A percentile compares a stretch with the other conserved stretches of the same genome.
Evolutionary conservation across 2,113 vertebrate genomes (phyloP).

Genomic region (Bettongia penicillata): DNA sequence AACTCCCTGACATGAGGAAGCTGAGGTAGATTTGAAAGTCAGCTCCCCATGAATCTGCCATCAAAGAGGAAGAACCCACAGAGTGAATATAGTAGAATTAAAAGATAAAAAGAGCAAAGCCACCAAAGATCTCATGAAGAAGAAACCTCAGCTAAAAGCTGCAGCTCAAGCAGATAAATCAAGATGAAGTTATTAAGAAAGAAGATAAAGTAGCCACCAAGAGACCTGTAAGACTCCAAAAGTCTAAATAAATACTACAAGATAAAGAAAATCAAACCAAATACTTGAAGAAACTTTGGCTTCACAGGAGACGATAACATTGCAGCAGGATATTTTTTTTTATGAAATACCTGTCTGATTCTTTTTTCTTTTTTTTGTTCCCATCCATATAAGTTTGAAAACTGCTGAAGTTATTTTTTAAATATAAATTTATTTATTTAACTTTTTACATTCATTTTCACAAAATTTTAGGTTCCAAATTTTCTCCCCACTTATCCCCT

Average conservation of each 20-base stretch:
- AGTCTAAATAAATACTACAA: not conserved
- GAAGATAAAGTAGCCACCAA: not conserved
- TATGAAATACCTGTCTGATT: too few species aligned
- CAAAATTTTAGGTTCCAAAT: too few species aligned
- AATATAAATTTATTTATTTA: too few species aligned
- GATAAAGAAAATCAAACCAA: not conserved
- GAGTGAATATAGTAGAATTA: not conserved
- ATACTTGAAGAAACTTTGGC: not conserved
- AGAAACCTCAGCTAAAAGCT: too few species aligned
- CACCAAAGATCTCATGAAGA: not conserved
- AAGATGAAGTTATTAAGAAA: too few species aligned
- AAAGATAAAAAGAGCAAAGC: not conserved
- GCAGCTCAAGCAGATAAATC: too few species aligned
- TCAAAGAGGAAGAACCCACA: not conserved
- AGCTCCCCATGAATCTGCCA: not conserved
- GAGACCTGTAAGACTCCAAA: not conserved
- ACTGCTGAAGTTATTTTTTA: too few species aligned
- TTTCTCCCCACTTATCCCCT: too few species aligned
- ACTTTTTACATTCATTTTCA: too few species aligned
- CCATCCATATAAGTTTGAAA: too few species aligned
- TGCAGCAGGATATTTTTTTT: not conserved
- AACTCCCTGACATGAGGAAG: not conserved
- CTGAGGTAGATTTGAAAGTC: not conserved
- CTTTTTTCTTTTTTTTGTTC: too few species aligned
- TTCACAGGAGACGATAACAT: not conserved